Percentiles rank a stretch among this genome's conserved stretches.
These are phyloP conservation scores for Turritopsis dohrnii DNA, from an alignment of 30 jellyfish, hydroid and myxozoan species.

Conservation along the genomic window DNA sequence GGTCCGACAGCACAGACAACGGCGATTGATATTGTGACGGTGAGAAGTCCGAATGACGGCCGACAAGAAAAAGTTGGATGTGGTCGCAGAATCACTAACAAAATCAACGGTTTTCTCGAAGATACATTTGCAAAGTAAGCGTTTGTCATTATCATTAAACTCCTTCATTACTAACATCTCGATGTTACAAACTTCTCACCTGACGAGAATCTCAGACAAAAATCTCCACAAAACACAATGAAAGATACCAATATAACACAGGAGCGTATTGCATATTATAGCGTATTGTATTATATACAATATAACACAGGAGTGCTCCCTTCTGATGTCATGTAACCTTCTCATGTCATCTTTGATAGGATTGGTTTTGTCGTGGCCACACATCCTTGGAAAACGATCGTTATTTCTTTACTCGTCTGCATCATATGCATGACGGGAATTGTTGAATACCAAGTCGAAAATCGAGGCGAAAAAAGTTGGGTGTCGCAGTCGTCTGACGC, in stretches of 20 bases:
- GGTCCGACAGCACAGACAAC: neutral
- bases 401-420: slow-evolving; percentile 36
- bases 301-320: too few species aligned
- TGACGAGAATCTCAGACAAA: neutral
- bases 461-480: slow-evolving; percentile 79
- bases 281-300: too few species aligned
- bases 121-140: slow-evolving; percentile 1
- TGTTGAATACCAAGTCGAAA: slow-evolving; percentile 46
- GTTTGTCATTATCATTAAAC: neutral
- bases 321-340: neutral
- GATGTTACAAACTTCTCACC: too few species aligned
- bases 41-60: neutral
- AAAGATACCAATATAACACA: too few species aligned
- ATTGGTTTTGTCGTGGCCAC: slow-evolving; percentile 48
- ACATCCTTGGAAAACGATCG: slow-evolving; percentile 43
- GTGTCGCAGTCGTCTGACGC: slow-evolving; percentile 69
- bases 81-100: neutral
- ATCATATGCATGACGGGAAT: slow-evolving; percentile 63
- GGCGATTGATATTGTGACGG: neutral
- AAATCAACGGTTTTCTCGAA: neutral
- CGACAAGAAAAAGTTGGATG: neutral
- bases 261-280: too few species aligned
- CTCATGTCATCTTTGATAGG: slow-evolving; percentile 8
- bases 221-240: too few species aligned
- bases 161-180: too few species aligned